phyloP scores from a whole-genome alignment of 2,888 invertebrate species.

The Brenthis ino region DNA sequence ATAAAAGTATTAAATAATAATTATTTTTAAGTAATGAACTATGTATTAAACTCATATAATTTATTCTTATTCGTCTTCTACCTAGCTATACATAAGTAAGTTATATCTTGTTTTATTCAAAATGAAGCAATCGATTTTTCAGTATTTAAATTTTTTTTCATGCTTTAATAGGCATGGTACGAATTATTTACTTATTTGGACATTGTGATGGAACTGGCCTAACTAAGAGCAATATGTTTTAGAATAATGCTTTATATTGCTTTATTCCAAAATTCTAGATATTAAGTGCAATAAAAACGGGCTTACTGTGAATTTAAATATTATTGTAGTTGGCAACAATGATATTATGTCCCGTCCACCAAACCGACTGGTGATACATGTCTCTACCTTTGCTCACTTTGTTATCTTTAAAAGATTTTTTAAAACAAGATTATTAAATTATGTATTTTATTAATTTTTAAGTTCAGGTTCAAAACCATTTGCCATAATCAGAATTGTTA shows the following conservation, averaged over 20 bases:
- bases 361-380: background rate
- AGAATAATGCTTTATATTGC: slow-evolving; percentile 18
- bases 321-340: slow-evolving; percentile 8
- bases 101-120: slow-evolving; percentile 11
- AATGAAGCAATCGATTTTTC: slow-evolving; percentile 6
- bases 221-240: slow-evolving; percentile 5
- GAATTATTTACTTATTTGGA: background rate
- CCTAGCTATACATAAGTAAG: slow-evolving; percentile 3
- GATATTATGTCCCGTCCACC: slow-evolving; percentile 26
- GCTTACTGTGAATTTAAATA: slow-evolving; percentile 25
- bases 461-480: slow-evolving; percentile 22
- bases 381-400: slow-evolving; percentile 28
- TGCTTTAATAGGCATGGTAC: background rate
- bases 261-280: slow-evolving; percentile 15
- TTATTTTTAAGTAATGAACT: slow-evolving; percentile 18
- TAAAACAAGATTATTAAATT: background rate
- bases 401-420: slow-evolving; percentile 15
- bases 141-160: background rate
- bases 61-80: slow-evolving; percentile 16
- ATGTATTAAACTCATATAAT: slow-evolving; percentile 15
- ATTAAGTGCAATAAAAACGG: slow-evolving; percentile 18
- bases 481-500: slow-evolving; percentile 31
- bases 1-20: slow-evolving; percentile 17
- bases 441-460: slow-evolving; percentile 13
- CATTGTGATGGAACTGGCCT: slow-evolving; percentile 20